These are phyloP conservation scores for Hiodon alosoides DNA, from an alignment of 2,113 vertebrate genomes.

Conservation along the genomic window DNA sequence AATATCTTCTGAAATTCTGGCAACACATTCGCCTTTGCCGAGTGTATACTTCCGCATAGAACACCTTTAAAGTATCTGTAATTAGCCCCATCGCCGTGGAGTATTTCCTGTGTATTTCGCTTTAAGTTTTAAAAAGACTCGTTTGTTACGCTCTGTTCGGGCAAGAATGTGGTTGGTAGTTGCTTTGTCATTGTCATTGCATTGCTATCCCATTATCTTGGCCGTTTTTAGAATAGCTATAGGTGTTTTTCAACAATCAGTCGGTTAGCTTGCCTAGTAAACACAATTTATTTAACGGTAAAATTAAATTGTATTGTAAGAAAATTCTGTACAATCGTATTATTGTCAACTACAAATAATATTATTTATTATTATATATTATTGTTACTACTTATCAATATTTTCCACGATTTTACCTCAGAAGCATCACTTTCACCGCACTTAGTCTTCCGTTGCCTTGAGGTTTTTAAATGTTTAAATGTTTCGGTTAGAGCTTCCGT, in stretches of 20 bases:
- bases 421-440: background rate
- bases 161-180: background rate
- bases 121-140: background rate
- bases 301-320: background rate
- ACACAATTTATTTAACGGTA: background rate
- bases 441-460: background rate
- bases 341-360: too few species aligned
- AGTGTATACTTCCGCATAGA: constrained; percentile 10
- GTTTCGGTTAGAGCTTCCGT: background rate
- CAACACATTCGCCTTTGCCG: background rate
- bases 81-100: background rate
- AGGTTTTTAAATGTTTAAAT: background rate
- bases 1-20: constrained; percentile 18
- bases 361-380: too few species aligned
- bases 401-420: background rate
- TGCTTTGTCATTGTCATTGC: background rate
- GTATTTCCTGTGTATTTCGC: background rate
- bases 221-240: too few species aligned
- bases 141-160: background rate
- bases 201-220: background rate
- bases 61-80: constrained; percentile 18
- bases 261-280: too few species aligned
- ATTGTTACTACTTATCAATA: too few species aligned
- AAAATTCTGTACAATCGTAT: background rate
- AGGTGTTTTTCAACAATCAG: background rate